Percentiles rank a stretch among this genome's conserved stretches.
Conservation (phyloP, 2,113 vertebrate genomes). For the chimpanzee (Pan troglodytes) region DNA sequence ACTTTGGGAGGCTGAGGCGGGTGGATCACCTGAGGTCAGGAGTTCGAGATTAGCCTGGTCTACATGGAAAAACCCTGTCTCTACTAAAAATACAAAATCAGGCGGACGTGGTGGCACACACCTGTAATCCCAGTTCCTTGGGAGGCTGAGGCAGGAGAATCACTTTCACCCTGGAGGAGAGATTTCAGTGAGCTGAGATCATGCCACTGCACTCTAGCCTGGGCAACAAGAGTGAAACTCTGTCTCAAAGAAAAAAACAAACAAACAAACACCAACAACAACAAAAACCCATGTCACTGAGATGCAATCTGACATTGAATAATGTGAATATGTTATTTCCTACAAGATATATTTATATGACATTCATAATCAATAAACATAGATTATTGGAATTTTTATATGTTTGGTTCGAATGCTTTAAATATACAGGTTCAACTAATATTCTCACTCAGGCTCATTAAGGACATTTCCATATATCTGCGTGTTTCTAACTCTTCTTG, state of each 20-base stretch:
- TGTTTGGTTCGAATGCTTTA: background rate
- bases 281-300: background rate
- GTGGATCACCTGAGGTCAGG: background rate
- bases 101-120: accelerated
- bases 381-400: background rate
- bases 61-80: background rate
- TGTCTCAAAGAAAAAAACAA: background rate
- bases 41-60: background rate
- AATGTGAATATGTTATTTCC: background rate
- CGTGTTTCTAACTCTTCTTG: conserved; percentile 15
- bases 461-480: background rate
- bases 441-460: background rate
- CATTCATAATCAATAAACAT: background rate
- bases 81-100: background rate
- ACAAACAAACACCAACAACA: background rate
- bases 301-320: background rate
- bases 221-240: background rate
- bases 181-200: background rate
- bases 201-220: background rate
- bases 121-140: background rate
- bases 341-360: background rate
- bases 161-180: background rate
- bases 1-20: background rate
- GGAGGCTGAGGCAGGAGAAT: background rate
- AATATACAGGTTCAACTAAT: background rate